Evolutionary conservation across 2,797 vertebrate genomes (phyloP).

Genomic region (Sebastolobus altivelis): DNA sequence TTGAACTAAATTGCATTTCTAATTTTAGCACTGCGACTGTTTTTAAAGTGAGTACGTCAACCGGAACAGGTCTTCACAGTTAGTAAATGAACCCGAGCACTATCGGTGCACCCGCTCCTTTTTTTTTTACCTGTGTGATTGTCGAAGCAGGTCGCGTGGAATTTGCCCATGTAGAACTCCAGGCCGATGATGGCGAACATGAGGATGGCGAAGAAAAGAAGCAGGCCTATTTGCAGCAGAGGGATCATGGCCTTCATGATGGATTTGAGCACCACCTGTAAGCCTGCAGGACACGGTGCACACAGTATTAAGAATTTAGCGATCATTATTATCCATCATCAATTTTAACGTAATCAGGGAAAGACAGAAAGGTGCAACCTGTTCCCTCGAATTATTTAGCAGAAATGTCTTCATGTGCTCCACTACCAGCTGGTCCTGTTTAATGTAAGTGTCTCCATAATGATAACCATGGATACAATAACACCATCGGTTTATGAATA

Average conservation of each 20-base stretch:
- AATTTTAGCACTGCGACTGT: neutral
- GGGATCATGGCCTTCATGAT: slow-evolving; percentile 99
- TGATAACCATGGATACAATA: neutral
- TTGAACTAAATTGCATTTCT: neutral
- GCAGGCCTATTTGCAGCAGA: slow-evolving; percentile 95
- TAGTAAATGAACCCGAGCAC: neutral
- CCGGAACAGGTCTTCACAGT: neutral
- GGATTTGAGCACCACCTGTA: slow-evolving; percentile 97
- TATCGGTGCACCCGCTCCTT: neutral
- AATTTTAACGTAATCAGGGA: neutral
- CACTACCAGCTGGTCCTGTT: neutral
- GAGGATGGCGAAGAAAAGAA: slow-evolving; percentile 97
- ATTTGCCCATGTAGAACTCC: slow-evolving; percentile 98
- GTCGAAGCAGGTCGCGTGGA: slow-evolving; percentile 95
- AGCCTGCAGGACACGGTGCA: slow-evolving; percentile 82
- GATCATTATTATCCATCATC: neutral
- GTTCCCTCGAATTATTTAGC: neutral
- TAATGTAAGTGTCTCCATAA: neutral
- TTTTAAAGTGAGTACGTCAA: slow-evolving; percentile 5
- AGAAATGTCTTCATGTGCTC: neutral
- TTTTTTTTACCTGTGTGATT: slow-evolving; percentile 80
- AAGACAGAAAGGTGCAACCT: too few species aligned
- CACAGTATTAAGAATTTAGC: neutral
- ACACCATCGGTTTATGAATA: neutral
- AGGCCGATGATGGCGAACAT: slow-evolving; percentile 98